Evolutionary conservation across 2,888 invertebrate species (phyloP).

Genomic region (Stenurella melanura): DNA sequence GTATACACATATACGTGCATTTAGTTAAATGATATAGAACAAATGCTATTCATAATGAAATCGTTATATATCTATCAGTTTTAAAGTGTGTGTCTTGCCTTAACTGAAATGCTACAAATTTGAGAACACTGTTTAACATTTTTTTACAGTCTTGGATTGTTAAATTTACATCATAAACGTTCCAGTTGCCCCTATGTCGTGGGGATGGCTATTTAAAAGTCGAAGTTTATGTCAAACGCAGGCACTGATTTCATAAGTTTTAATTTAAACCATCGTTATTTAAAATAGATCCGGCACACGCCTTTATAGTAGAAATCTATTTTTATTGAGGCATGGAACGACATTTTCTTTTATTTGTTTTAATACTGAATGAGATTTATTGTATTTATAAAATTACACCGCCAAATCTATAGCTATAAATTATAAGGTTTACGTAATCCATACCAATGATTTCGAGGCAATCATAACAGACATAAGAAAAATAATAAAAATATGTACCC

Average conservation of each 20-base stretch:
- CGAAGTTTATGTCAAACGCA: slow-evolving; percentile 25
- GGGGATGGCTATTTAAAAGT: neutral
- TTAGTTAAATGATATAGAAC: too few relatives aligned
- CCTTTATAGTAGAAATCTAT: slow-evolving; percentile 20
- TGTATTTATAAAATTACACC: slow-evolving; percentile 15
- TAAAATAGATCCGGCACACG: slow-evolving; percentile 30
- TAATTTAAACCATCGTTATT: slow-evolving; percentile 26
- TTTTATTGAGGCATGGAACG: slow-evolving; percentile 17
- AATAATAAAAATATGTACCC: too few relatives aligned
- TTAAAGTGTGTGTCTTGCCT: too few relatives aligned
- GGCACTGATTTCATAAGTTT: slow-evolving; percentile 28
- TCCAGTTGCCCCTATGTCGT: slow-evolving; percentile 11
- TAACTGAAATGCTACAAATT: too few relatives aligned
- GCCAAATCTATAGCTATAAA: slow-evolving; percentile 1
- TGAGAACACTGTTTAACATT: neutral
- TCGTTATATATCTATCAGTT: too few relatives aligned
- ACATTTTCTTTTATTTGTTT: slow-evolving; percentile 29
- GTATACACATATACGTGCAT: too few relatives aligned
- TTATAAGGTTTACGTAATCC: neutral
- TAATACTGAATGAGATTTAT: slow-evolving; percentile 10
- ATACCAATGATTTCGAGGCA: neutral
- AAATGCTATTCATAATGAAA: too few relatives aligned
- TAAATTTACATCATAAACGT: neutral
- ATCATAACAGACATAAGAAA: neutral
- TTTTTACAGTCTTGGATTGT: neutral